A percentile compares a stretch with the other conserved stretches of the same genome.
Evolutionary conservation across 1,140 invertebrate genomes (phyloP).

Genomic region (Macrobrachium rosenbergii): DNA sequence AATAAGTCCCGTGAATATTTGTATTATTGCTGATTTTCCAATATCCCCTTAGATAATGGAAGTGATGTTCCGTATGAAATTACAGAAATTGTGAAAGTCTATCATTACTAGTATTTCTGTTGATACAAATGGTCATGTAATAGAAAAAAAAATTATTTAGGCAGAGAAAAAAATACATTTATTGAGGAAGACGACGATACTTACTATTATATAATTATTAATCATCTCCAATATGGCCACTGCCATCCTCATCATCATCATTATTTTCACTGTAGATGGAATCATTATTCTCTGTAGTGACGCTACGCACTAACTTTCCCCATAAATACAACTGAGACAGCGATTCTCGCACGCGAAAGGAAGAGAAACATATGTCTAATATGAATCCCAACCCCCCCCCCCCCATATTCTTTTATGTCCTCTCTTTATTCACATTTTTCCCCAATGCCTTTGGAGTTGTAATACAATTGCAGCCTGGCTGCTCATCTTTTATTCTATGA

Average conservation of each 20-base stretch:
- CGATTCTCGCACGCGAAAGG: neutral
- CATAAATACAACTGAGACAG: neutral
- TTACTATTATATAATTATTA: neutral
- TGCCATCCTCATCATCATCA: neutral
- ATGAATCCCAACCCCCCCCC: neutral
- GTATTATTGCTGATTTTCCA: no score
- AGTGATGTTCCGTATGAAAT: neutral
- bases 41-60: neutral
- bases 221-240: neutral
- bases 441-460: no score
- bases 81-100: no score
- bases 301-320: neutral
- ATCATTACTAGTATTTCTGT: no score
- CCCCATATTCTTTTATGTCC: neutral
- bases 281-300: neutral
- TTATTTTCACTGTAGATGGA: neutral
- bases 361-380: no score
- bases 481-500: no score
- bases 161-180: no score
- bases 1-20: no score
- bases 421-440: neutral
- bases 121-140: no score
- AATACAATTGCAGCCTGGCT: no score
- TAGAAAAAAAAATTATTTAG: no score
- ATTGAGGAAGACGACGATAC: no score